Evolutionary conservation across 1,140 invertebrate genomes (phyloP).

Genomic region (Drosophila chauvacae): DNA sequence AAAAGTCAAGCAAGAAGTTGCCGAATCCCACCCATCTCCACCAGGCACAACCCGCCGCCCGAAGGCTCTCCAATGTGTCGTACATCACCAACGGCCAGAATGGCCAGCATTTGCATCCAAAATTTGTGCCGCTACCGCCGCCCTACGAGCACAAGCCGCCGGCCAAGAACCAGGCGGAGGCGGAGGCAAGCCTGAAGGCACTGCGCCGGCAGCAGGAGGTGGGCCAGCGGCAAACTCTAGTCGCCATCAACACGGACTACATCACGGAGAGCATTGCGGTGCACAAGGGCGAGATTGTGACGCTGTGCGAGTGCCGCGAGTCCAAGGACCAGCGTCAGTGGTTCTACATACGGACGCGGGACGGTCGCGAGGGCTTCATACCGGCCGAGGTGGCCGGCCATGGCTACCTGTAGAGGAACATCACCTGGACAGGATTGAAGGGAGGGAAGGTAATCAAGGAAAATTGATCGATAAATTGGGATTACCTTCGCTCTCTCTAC

Average conservation of each 20-base stretch:
- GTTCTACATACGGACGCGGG: conserved; percentile 90
- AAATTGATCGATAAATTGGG: neutral
- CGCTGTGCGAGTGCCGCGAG: conserved; percentile 86
- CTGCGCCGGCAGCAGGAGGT: conserved; percentile 38
- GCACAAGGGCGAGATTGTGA: conserved; percentile 90
- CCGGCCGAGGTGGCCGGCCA: conserved; percentile 90
- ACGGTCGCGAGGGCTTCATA: conserved; percentile 90
- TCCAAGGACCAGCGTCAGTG: conserved; percentile 86
- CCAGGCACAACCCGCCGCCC: conserved; percentile 39
- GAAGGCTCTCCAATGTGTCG: conserved; percentile 65
- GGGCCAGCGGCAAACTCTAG: conserved; percentile 86
- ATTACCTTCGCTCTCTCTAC: neutral
- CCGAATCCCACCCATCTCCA: conserved; percentile 41
- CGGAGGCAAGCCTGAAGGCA: conserved; percentile 35
- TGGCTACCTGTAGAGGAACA: conserved; percentile 88
- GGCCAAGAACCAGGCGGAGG: conserved; percentile 28
- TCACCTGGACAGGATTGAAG: neutral
- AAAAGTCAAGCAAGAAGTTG: conserved; percentile 46
- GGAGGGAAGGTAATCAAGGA: no score
- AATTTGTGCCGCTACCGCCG: conserved; percentile 35
- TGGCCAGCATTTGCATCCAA: conserved; percentile 81
- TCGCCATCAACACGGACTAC: conserved; percentile 89
- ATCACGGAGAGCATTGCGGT: conserved; percentile 88
- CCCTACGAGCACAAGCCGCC: conserved; percentile 33
- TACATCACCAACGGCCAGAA: conserved; percentile 81